Base-by-base conservation (phyloP, 2,113 vertebrate genomes). In the Salminus brasiliensis region DNA sequence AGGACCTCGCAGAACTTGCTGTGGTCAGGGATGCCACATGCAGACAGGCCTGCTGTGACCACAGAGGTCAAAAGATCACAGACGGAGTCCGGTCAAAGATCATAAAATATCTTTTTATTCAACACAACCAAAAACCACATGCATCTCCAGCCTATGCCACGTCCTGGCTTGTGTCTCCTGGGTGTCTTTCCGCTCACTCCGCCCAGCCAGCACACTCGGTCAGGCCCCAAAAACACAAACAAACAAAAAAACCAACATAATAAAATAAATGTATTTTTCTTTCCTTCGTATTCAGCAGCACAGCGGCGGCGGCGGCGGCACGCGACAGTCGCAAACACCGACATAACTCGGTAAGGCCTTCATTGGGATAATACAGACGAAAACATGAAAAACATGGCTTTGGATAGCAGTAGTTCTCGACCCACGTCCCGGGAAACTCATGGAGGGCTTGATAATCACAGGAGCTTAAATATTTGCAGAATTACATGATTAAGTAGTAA, bases 41-140 rank as follows among this genome's bases (percentile, higher is more conserved):
- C n/a, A n/a, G n/a, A n/a, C n/a, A n/a, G n/a, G n/a, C n/a, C n/a
- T n/a, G n/a, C n/a, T n/a, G n/a, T n/a, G n/a, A n/a, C n/a, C n/a
- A n/a, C n/a, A n/a, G 30, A 32, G 59, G 5, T 65, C 18, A 66
- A 66, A 18, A 66, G 23, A 34, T 1, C 34, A 23, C 34, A 70
- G 63, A 57, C 36, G 43, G 63, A 47, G 21, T 32, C 59, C 23
- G 18, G 60, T 55, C 36, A 57, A 76, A 77, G 63, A 47, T 78
- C 55, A 81, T 78, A 81, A 81, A 78, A 78, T 72, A 80, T 81
- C 36, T 83, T 78, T 59, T 80, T 73, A 84, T 81, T 84, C 36
- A 74, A 74, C 59, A 45, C 63, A 77, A 62, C 65, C 74, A 78
- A 78, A 78, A 78, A 84, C 43, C 69, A 81, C 74, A 84, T 84